Evolutionary conservation across 2,797 vertebrate genomes (phyloP), one percentile per base, ranked within the genome.

Genomic region (Platyrinchus mystaceus): DNA sequence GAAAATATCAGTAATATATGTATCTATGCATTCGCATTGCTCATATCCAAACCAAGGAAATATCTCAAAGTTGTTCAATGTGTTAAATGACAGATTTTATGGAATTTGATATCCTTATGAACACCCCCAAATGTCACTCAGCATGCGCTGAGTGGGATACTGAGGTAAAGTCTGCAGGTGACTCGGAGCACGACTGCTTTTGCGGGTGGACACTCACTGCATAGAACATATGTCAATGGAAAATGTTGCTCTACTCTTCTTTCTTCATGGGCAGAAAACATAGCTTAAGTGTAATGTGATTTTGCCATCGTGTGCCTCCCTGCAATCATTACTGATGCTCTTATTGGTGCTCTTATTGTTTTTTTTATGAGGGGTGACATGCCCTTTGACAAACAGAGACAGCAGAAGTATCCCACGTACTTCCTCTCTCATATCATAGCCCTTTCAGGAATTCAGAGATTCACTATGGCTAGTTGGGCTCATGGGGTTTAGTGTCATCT

Each of bases 161-260:
- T 28, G 32, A 76, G 7, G 18, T 14, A 10, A 37, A n/a, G 6
- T 21, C 16, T 64, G 20, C 30, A 34, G 10, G 19, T 4, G 1
- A 24, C 53, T 47, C 0, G 0, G 34, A 28, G 10, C 2, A 2
- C 8, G 16, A 34, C 46, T 24, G 20, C 24, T 53, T 0, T 27
- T 37, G 28, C 4, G 1, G 9, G 3, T 16, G 18, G 18, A 52
- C 12, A 27, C 11, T 6, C 3, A 0, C 14, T 39, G 22, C 5
- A 12, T 5, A 62, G 36, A 44, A 19, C 1, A 4, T 12, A 18
- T n/a, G 7, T 32, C 1, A 1, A 19, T 19, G 12, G 30, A 70
- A 74, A 49, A 39, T 27, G 22, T 73, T 47, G 6, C 16, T 64
- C 37, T 36, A 7, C 22, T 49, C 10, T 70, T 73, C 47, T 23